A percentile compares a stretch with the other conserved stretches of the same genome.
phyloP scores from a whole-genome alignment of 2,113 vertebrate genomes.

The Melierax canorus region DNA sequence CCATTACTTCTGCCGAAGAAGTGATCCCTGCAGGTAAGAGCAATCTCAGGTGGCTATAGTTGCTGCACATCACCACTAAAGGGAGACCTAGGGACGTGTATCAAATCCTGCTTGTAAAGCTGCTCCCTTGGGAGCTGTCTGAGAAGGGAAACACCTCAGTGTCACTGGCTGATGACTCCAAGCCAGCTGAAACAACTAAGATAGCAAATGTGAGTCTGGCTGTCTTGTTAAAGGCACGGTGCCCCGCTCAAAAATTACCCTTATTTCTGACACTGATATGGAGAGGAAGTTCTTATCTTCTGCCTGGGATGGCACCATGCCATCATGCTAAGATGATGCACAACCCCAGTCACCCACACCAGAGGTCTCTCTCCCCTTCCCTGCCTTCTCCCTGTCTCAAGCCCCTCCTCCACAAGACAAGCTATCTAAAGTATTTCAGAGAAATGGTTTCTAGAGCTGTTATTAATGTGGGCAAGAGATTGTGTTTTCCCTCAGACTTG shows the following conservation, averaged over 20 bases:
- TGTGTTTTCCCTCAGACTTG: background rate
- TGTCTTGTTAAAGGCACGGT: background rate
- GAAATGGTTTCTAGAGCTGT: background rate
- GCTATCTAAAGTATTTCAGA: background rate
- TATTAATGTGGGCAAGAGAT: background rate
- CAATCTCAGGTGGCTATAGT: background rate
- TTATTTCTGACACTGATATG: background rate
- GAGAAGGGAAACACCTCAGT: background rate
- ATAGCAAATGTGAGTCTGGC: background rate
- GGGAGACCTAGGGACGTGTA: background rate
- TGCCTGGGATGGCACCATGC: background rate
- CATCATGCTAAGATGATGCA: fast-evolving
- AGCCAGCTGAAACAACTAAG: background rate
- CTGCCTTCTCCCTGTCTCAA: background rate
- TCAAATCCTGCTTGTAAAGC: background rate
- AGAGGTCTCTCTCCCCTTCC: background rate
- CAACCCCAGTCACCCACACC: background rate
- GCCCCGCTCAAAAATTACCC: background rate
- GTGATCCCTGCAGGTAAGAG: background rate
- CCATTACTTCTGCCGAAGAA: background rate
- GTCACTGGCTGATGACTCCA: background rate
- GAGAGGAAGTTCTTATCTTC: background rate
- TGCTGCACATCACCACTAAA: background rate
- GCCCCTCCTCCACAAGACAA: background rate
- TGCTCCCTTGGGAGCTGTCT: background rate